These are phyloP conservation scores for Istiophorus platypterus DNA, from an alignment of 2,113 vertebrate species.

Conservation along the genomic window DNA sequence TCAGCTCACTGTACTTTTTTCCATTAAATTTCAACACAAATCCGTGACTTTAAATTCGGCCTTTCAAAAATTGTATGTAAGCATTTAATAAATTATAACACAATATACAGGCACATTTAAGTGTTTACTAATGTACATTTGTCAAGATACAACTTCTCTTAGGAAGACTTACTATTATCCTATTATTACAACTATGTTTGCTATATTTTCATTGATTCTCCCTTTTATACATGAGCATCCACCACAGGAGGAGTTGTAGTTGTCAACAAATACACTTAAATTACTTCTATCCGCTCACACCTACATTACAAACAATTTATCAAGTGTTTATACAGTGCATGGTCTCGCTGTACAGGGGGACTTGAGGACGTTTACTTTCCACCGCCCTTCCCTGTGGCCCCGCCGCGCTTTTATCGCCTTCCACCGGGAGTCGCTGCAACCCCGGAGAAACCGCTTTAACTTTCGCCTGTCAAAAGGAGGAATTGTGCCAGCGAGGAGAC, in stretches of 20 bases:
- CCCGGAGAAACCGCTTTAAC: background rate
- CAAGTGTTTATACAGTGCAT: background rate
- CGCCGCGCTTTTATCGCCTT: background rate
- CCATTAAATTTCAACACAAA: background rate
- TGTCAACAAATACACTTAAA: background rate
- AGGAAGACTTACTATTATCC: background rate
- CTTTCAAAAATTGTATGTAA: background rate
- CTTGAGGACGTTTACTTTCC: no score
- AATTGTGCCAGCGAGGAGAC: constrained; percentile 35
- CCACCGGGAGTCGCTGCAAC: constrained; percentile 63
- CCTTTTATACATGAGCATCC: background rate
- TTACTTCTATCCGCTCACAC: background rate
- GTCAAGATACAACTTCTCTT: background rate
- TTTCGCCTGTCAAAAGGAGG: constrained; percentile 17
- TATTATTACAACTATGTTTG: background rate
- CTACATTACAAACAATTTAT: background rate
- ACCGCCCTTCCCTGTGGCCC: background rate
- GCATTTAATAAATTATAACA: no score
- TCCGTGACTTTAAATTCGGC: no score
- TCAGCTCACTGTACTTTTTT: background rate
- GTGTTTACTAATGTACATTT: background rate
- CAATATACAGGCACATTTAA: background rate
- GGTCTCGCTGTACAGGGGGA: background rate
- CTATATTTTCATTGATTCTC: background rate
- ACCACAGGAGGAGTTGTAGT: background rate